Evolutionary conservation across 2,797 vertebrate species (phyloP), one percentile per base, ranked within the genome.

Genomic region (Myiothlypis coronata): DNA sequence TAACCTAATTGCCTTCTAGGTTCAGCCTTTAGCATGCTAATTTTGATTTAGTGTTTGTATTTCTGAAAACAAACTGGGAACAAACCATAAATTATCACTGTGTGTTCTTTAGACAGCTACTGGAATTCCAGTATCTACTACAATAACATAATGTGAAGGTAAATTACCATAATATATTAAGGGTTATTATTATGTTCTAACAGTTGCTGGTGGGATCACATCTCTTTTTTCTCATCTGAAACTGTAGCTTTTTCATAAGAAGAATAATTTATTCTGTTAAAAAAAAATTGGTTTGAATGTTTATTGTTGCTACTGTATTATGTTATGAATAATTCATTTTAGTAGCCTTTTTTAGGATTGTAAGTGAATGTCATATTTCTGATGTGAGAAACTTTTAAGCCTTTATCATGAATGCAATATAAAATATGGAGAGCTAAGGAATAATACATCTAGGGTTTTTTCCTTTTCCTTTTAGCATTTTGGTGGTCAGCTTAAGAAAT

Each of bases 31-130:
- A 96, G 76, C 52, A 89, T 93, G 68, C 94, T 97, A 96, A 97
- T 98, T 98, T 98, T 97, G 94, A 97, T 95, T 97, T 96, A 96
- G 91, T 94, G 88, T 96, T 97, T 97, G 93, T 96, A 90, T 97
- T 97, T 97, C 95, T 96, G 91, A 96, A 97, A 96, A 89, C 87
- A 97, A 97, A 93, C 83, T 94, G 84, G 57, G 90, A 96, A 79
- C 76, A 97, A 96, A 96, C 82, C 79, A 67, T 96, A 46, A 95
- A 96, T 98, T 98, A 97, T 95, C 93, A 35, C 94, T 80, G 53
- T 90, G 83, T 93, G 90, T 87, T 95, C 94, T 95, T 94, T 83
- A 91, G 96, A 85, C 87, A 94, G 83, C 83, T 96, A 94, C 79
- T 92, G 89, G 89, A 79, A 94, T 95, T 96, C 95, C 49, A 91